Evolutionary conservation across 1,140 invertebrate species (phyloP).

Genomic region (Pseudomyrmex sp.): DNA sequence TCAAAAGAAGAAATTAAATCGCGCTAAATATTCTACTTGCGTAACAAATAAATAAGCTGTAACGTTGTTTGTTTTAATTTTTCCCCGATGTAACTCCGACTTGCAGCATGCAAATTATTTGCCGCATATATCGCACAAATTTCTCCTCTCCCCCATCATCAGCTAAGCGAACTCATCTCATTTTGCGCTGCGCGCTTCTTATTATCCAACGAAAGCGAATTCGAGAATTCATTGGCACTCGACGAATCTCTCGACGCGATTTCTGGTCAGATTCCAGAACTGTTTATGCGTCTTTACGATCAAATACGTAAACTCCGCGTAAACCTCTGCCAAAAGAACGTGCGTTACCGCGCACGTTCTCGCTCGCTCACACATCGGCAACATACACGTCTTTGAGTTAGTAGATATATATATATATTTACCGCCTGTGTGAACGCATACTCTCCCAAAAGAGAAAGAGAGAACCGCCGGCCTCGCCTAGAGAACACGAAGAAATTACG

Average conservation of each 20-base stretch:
- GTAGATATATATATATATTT: constrained; percentile 49
- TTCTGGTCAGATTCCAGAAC: constrained; percentile 65
- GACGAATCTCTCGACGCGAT: neutral
- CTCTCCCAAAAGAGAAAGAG: neutral
- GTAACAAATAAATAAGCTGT: neutral
- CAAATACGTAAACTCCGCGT: constrained; percentile 51
- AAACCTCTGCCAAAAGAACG: constrained; percentile 55
- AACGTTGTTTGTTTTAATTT: neutral
- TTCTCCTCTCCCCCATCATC: neutral
- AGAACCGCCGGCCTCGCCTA: neutral
- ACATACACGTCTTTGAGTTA: constrained; percentile 12
- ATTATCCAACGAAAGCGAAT: neutral
- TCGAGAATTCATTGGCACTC: constrained; percentile 36
- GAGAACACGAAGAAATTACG: constrained; percentile 37
- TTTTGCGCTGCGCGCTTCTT: constrained; percentile 18
- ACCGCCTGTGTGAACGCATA: neutral
- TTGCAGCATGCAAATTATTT: neutral
- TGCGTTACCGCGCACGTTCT: constrained; percentile 3
- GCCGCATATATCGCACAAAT: neutral
- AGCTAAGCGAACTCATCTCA: constrained; percentile 2
- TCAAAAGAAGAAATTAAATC: neutral
- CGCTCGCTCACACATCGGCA: neutral
- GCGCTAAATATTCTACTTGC: neutral
- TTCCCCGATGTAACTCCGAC: no score
- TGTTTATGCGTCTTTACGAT: constrained; percentile 67